Percentiles rank a stretch among this genome's conserved stretches.
Conservation (phyloP, 2,797 vertebrate genomes). For the Bradypus variegatus region DNA sequence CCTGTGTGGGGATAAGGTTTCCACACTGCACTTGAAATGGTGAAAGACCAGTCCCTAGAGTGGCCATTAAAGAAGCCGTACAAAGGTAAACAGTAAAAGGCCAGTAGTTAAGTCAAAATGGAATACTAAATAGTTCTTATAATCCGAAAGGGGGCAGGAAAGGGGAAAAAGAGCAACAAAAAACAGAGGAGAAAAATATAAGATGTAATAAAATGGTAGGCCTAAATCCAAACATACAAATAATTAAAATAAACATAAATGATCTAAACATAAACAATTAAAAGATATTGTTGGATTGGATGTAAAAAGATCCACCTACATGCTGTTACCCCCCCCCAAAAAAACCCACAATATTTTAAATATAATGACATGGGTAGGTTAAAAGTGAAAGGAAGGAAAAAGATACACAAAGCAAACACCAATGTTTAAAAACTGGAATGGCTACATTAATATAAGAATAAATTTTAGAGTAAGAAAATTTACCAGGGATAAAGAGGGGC, state of each 20-base stretch:
- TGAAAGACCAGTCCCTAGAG: background rate
- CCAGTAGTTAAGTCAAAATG: background rate
- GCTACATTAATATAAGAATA: background rate
- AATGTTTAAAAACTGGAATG: background rate
- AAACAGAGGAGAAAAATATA: background rate
- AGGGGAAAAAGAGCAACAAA: background rate
- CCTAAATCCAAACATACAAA: background rate
- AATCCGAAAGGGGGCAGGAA: background rate
- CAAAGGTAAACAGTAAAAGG: background rate
- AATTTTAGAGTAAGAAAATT: background rate
- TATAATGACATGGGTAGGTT: background rate
- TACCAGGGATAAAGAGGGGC: too few species aligned
- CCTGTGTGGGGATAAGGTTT: accelerated
- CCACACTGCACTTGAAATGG: too few species aligned
- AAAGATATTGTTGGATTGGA: background rate
- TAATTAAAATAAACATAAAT: background rate
- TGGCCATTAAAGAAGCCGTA: too few species aligned
- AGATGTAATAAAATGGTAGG: background rate
- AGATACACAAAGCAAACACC: background rate
- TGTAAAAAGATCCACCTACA: background rate
- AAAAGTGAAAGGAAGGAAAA: background rate
- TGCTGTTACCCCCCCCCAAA: background rate
- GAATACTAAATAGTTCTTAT: background rate
- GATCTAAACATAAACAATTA: background rate
- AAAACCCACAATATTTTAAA: background rate